Base-by-base conservation (phyloP, 2,797 vertebrate genomes). In the Cyclura pinguis region DNA sequence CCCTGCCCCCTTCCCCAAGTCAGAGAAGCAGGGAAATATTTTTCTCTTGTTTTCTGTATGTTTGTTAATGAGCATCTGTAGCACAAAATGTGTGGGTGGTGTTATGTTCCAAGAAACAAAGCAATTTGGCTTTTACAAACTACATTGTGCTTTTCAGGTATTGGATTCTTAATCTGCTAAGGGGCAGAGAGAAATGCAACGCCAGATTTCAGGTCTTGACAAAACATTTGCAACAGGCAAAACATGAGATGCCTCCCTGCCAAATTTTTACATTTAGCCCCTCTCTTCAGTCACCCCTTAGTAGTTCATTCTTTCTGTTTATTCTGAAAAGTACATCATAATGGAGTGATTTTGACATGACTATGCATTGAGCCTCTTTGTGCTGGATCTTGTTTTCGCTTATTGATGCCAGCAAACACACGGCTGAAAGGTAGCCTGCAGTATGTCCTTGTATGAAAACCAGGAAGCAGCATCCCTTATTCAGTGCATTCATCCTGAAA, bases 21-120 rank as follows among this genome's bases (percentile, higher is more conserved):
- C 90, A 87, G 12, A 52, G 16, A 88, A 72, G 8, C 47, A 80
- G 55, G 73, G 57, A 87, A 88, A 88, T 84, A 88, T 91, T 88
- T 84, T 38, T 78, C 42, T 20, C 50, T 84, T 84, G 85, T 91
- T 91, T 91, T 87, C 35, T 72, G 35, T 50, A 72, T 84, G 80
- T 84, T 91, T 84, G 59, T 84, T 88, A 88, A 88, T 91, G 81
- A 91, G 80, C 86, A 91, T 88, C 80, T 84, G 80, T 84, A 91
- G 81, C 72, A 73, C 59, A 84, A 91, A 72, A 59, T 69, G 73
- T 59, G 62, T 78, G 29, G 59, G 85, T 24, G 22, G 47, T 50
- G 78, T 84, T 67, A 67, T 84, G 20, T 64, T 91, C 86, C 62
- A 84, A 90, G 89, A 84, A 91, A 91, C 80, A 69, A 87, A 91